A percentile compares a stretch with the other conserved stretches of the same genome.
Conservation (phyloP, 1,140 invertebrate species). For the Mycetomoellerius zeteki region DNA sequence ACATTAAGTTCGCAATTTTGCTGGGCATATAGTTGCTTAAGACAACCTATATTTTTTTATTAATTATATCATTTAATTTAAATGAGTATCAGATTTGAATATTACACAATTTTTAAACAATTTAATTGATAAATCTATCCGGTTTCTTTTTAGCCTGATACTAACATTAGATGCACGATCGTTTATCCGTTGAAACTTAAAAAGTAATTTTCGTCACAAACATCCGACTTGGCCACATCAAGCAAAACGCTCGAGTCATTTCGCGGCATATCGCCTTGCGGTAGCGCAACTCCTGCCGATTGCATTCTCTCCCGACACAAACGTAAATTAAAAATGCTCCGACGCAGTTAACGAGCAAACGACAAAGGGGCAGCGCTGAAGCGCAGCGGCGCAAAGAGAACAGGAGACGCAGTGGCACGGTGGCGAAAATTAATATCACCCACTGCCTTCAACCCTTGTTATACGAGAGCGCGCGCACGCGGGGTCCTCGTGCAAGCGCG, state of each 20-base stretch:
- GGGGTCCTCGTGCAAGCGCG: slow-evolving; percentile 56
- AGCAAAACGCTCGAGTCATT: slow-evolving; percentile 41
- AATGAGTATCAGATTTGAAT: background rate
- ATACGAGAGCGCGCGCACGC: slow-evolving; percentile 35
- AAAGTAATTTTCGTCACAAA: slow-evolving; percentile 26
- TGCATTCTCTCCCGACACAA: slow-evolving; percentile 69
- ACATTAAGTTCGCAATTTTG: background rate
- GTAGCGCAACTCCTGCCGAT: slow-evolving; percentile 68
- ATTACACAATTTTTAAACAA: background rate
- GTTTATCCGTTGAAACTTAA: slow-evolving; percentile 1
- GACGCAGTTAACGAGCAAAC: slow-evolving; percentile 80
- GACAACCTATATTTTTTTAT: too few relatives aligned
- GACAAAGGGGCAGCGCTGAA: slow-evolving; percentile 79
- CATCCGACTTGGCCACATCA: slow-evolving; percentile 6
- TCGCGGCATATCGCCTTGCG: slow-evolving; percentile 28
- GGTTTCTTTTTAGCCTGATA: background rate
- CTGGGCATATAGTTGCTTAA: background rate
- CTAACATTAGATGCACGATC: background rate
- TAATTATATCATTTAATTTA: slow-evolving; percentile 16
- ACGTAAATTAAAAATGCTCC: slow-evolving; percentile 82
- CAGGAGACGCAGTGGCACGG: slow-evolving; percentile 65
- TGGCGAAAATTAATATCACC: slow-evolving; percentile 81
- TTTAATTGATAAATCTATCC: background rate
- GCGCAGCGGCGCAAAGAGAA: slow-evolving; percentile 74
- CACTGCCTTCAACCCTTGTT: slow-evolving; percentile 65